Evolutionary conservation across 2,888 invertebrate species (phyloP), one percentile per base, ranked within the genome.

Genomic region (Nudaria mundana): DNA sequence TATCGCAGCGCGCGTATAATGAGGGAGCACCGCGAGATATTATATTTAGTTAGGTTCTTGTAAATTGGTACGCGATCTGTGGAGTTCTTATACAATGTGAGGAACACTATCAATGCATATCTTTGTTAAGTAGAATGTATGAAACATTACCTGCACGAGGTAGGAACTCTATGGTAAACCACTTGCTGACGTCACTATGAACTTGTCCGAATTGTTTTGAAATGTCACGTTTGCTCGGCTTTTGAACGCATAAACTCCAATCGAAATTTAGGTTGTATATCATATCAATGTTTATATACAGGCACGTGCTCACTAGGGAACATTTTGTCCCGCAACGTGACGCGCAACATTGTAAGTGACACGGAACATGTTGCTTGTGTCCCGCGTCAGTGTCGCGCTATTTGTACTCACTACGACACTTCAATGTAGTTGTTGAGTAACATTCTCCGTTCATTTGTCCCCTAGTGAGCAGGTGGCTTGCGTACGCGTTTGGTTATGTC

Each of bases 31-130:
- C n/a, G 37, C 13, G 41, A 50, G 31, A 42, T 41, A 38, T 39
- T n/a, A 34, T 30, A 32, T 37, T 42, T 39, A 32, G 45, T 30
- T 37, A 12, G 42, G 40, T 22, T 42, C 37, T 42, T 40, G 40
- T 33, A 24, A 25, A 10, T 10, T 6, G 10, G 24, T 6, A 12
- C 16, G 3, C 4, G 11, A 34, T 23, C 11, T 40, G 28, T 51
- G 45, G 61, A 49, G 59, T 52, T 57, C 64, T 61, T 65, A 41
- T 45, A 43, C 48, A 44, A 49, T 47, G 56, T 53, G 44, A 56
- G 53, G 58, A 46, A n/a, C 40, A 56, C 35, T 44, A 45, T 47
- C 41, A 36, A 56, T 53, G 56, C 67, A 66, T 66, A 66, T 66
- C 66, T 66, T 44, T 56, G n/a, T 50, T 60, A 42, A 42, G 36